Evolutionary conservation across 2,113 vertebrate species (phyloP).

Genomic region (Uria aalge): DNA sequence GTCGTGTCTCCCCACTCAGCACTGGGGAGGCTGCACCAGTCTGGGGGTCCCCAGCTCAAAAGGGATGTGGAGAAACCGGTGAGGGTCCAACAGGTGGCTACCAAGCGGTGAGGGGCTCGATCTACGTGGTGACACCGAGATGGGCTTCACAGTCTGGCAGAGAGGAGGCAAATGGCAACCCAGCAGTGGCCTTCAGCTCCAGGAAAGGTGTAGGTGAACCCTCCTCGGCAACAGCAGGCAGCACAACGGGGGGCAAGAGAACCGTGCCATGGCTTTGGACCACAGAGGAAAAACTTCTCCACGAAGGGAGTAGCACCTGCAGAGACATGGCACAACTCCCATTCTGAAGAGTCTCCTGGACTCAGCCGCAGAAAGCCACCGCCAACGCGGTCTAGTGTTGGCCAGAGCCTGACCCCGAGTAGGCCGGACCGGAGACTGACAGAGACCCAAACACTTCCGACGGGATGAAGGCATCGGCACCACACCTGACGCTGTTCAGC

Average conservation of each 20-base stretch:
- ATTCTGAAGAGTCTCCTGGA: background rate
- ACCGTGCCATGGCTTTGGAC: background rate
- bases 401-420: background rate
- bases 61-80: background rate
- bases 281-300: background rate
- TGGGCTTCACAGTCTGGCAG: background rate
- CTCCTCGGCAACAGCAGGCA: background rate
- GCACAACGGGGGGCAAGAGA: background rate
- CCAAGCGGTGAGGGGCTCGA: background rate
- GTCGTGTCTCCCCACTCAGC: background rate
- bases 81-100: background rate
- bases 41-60: background rate
- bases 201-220: background rate
- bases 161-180: background rate
- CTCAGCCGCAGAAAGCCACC: background rate
- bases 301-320: background rate
- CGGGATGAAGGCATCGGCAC: fast-evolving
- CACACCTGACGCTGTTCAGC: background rate
- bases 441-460: background rate
- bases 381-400: fast-evolving
- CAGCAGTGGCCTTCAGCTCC: background rate
- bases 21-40: background rate
- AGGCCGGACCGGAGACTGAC: background rate
- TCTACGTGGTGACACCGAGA: background rate
- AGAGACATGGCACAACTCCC: background rate